These are phyloP conservation scores for Gymnothorax reevesii DNA, from an alignment of 2,797 vertebrate genomes.

Conservation along the genomic window DNA sequence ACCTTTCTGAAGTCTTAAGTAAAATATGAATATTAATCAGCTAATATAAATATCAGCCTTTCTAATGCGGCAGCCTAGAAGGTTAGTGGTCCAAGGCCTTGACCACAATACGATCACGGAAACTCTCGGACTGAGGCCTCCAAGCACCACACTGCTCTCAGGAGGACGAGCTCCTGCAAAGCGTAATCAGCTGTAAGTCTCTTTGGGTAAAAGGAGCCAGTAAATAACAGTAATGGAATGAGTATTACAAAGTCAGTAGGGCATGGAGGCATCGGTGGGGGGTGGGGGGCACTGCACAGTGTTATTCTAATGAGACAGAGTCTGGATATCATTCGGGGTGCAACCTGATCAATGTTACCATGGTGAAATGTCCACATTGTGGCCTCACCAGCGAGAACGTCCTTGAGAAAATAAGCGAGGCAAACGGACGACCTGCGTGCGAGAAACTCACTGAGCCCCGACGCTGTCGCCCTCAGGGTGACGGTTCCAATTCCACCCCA, in stretches of 20 bases:
- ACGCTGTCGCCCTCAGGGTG: background rate
- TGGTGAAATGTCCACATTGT: background rate
- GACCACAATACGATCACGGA: too few relatives aligned
- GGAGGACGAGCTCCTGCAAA: too few relatives aligned
- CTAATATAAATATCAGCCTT: too few relatives aligned
- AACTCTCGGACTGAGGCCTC: too few relatives aligned
- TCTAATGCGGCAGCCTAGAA: too few relatives aligned
- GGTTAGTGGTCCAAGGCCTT: too few relatives aligned
- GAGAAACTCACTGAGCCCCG: background rate
- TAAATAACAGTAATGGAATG: too few relatives aligned
- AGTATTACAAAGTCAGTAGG: background rate
- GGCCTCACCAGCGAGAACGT: background rate
- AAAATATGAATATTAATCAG: background rate
- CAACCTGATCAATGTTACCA: conserved; percentile 3
- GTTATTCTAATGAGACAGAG: background rate
- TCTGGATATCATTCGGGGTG: background rate
- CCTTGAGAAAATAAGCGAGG: conserved; percentile 7
- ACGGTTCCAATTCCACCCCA: background rate
- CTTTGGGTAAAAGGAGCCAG: too few relatives aligned
- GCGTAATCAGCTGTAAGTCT: too few relatives aligned
- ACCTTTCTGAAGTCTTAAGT: background rate
- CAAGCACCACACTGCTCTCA: too few relatives aligned
- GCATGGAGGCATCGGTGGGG: too few relatives aligned
- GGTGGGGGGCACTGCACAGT: background rate
- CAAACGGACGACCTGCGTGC: conserved; percentile 6